Evolutionary conservation across 2,113 vertebrate genomes (phyloP), one percentile per base, ranked within the genome.

Genomic region (Mionectes macconnelli): DNA sequence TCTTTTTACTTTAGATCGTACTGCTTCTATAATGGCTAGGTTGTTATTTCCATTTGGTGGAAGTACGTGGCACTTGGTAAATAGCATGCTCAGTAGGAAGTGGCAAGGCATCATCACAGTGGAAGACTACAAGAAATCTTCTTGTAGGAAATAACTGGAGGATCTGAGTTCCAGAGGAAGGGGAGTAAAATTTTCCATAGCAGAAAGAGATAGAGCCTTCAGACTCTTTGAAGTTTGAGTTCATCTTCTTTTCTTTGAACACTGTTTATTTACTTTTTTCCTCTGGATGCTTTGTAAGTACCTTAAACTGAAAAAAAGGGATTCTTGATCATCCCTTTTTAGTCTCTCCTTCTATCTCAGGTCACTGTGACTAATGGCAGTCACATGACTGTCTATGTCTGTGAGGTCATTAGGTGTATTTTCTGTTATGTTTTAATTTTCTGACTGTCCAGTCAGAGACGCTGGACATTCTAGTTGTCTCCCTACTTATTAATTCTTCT

Each of bases 71-170:
- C 27, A 35, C 27, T 53, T 55, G 5, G 4, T 67, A 75, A 85
- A 42, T 12, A 39, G 3, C 39, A 27, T 9, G 16, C 10, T 77
- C 20, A 33, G 33, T 15, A 42, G 6, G 5, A 74, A 66, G 11
- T 10, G 19, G 4, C 4, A 11, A 63, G n/a, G 5, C 1, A 1
- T 24, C 9, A 28, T 18, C 13, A 53, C 8, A 57, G 28, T 15
- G 75, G 49, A 24, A 75, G 22, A 63, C 31, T 49, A 40, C 12
- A 37, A 44, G 25, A 70, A 50, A 6, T 57, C 49, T n/a, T 76
- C 28, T 33, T 21, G 2, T 19, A 21, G 15, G 30, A 66, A 8
- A 23, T 17, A 89, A 31, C 3, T 4, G 4, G 17, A 81, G 3
- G 6, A 33, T 18, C n/a, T 35, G 55, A 64, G 10, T 24, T 79